phyloP scores from a whole-genome alignment of 2,113 vertebrate genomes.

The Melanostigma gelatinosum region DNA sequence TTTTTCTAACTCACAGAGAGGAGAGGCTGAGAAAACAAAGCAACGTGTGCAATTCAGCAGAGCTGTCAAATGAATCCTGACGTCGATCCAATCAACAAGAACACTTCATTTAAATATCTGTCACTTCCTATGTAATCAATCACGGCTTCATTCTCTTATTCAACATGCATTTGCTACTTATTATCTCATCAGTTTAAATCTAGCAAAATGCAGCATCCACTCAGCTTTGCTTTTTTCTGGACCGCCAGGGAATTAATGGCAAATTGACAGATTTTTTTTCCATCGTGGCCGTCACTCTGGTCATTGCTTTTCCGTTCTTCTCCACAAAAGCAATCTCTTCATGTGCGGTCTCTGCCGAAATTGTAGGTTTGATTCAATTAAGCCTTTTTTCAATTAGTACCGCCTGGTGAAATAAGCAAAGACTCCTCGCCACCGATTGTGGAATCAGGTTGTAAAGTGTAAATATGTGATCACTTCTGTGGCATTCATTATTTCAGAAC shows the following conservation, averaged over 20 bases:
- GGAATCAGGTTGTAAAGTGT: slow-evolving; percentile 22
- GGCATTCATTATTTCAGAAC: slow-evolving; percentile 24
- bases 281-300: slow-evolving; percentile 1
- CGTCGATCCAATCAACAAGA: slow-evolving; percentile 18
- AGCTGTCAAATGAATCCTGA: slow-evolving; percentile 13
- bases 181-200: slow-evolving; percentile 18
- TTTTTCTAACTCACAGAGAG: slow-evolving; percentile 1
- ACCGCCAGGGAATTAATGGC: background rate
- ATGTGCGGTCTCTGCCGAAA: background rate
- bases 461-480: slow-evolving; percentile 22
- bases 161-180: slow-evolving; percentile 1
- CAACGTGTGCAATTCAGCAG: slow-evolving; percentile 18
- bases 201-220: background rate
- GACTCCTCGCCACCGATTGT: background rate
- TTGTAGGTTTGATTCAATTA: slow-evolving; percentile 5
- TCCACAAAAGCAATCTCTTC: background rate
- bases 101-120: slow-evolving; percentile 30
- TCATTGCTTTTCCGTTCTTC: background rate
- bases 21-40: background rate
- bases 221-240: background rate
- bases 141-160: background rate
- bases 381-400: background rate
- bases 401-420: slow-evolving; percentile 16
- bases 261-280: slow-evolving; percentile 3
- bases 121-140: slow-evolving; percentile 12